phyloP scores from a whole-genome alignment of 2,888 invertebrate species.

The Pristionchus mayeri region DNA sequence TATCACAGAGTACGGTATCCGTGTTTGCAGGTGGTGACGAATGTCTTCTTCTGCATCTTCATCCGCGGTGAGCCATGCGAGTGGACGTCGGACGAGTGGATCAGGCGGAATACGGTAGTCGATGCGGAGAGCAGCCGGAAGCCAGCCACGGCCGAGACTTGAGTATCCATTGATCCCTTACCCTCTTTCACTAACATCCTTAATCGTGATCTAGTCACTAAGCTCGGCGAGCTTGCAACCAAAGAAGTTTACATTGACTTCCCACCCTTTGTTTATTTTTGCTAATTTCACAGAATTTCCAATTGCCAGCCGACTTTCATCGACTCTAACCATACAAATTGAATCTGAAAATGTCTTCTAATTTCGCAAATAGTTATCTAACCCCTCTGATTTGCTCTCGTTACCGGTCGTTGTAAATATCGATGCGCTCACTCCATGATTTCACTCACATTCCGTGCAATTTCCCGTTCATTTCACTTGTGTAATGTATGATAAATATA shows the following conservation, averaged over 20 bases:
- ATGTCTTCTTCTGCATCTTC: conserved; percentile 67
- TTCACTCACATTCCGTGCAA: conserved; percentile 28
- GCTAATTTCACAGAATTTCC: background rate
- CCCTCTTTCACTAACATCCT: too few species aligned
- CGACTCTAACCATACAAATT: background rate
- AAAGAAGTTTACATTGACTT: conserved; percentile 23
- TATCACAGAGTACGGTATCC: background rate
- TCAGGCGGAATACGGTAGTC: conserved; percentile 1
- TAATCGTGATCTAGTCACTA: too few species aligned
- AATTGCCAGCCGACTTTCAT: conserved; percentile 15
- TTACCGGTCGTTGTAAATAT: conserved; percentile 36
- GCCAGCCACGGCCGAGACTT: background rate
- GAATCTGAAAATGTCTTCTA: too few species aligned
- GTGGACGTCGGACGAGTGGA: conserved; percentile 62
- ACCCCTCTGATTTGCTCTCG: background rate
- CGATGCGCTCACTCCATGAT: conserved; percentile 33
- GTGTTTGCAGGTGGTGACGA: conserved; percentile 61
- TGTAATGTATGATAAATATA: background rate
- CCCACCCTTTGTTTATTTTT: background rate
- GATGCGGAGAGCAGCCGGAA: conserved; percentile 29
- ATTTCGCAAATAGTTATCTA: too few species aligned
- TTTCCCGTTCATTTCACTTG: conserved; percentile 11
- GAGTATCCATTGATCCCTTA: background rate
- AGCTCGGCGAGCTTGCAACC: background rate
- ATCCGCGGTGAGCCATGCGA: conserved; percentile 68